Base-by-base conservation (phyloP, 37 sponge, comb jelly and placozoan genomes). In the Crambe crambe region DNA sequence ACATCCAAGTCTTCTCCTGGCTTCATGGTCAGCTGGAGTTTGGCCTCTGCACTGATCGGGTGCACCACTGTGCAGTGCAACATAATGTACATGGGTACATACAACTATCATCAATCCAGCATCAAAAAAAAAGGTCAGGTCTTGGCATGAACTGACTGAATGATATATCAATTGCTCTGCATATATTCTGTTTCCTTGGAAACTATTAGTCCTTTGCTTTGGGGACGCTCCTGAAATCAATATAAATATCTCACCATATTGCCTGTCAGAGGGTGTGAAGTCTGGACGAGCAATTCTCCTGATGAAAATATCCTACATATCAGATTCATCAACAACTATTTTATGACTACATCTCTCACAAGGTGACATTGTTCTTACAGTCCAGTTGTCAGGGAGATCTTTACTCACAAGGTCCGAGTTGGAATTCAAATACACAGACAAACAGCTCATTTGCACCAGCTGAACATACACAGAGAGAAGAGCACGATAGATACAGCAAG, bases 391-490 rank as follows among this genome's bases (percentile, higher is more conserved):
- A 2, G 78, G 78, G 18, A 42, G 68, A 5, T 70, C 37, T 30
- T 75, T 23, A 2, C 84, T 74, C 18, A 74, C 3, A 38, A 80
- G 39, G 0, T 42, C 18, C 22, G 66, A 37, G 29, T 73, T 35
- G 22, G 56, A 47, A 62, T 90, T 81, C 91, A 82, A 90, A 75
- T 90, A 90, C 17, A 85, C 77, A 38, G 74, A 54, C 25, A 90
- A 62, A 58, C 71, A 75, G 59, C 72, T 73, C 72, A 90, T 82
- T 72, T 85, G 58, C 35, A 75, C 82, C 37, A 90, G 37, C 89
- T 89, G 42, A 12, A 54, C 35, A 3, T 32, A 18, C 31, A 56
- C 27, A 26, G 56, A 51, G 27, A 12, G 34, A 51, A 34, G 6
- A 8, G n/a, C n/a, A n/a, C n/a, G n/a, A n/a, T n/a, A n/a, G n/a